phyloP scores from a whole-genome alignment of 2,888 invertebrate species.

The Cylloceria caligata region DNA sequence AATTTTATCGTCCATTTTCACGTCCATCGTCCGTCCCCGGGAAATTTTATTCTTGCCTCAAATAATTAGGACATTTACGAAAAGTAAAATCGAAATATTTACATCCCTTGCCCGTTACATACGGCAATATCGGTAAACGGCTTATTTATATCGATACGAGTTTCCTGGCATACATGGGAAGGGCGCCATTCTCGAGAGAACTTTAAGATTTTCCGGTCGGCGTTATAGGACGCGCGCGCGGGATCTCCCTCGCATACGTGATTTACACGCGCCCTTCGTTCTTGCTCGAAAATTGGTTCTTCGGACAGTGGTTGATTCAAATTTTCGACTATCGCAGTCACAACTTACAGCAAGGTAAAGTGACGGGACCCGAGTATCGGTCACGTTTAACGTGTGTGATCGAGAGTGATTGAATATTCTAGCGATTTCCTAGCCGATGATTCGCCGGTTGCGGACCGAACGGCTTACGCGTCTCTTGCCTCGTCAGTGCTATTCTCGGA shows the following conservation, averaged over 20 bases:
- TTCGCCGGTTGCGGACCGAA: conserved; percentile 31
- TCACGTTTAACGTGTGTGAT: conserved; percentile 45
- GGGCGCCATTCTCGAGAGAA: conserved; percentile 87
- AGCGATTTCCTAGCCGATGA: conserved; percentile 42
- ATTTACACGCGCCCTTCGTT: conserved; percentile 1
- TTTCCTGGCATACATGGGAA: conserved; percentile 89
- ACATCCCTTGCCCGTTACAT: conserved; percentile 85
- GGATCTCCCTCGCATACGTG: background rate
- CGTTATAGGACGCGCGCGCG: conserved; percentile 58
- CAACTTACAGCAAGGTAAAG: conserved; percentile 26
- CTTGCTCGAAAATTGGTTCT: background rate
- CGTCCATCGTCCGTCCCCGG: conserved; percentile 88
- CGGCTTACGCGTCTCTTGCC: conserved; percentile 10
- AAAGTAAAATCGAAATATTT: conserved; percentile 82
- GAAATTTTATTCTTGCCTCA: conserved; percentile 83
- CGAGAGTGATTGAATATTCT: conserved; percentile 20
- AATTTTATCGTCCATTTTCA: conserved; percentile 90
- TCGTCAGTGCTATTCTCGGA: conserved; percentile 45
- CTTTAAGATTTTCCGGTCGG: conserved; percentile 56
- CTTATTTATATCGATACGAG: conserved; percentile 85
- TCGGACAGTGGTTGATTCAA: background rate
- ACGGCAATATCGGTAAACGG: conserved; percentile 85
- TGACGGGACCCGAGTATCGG: background rate
- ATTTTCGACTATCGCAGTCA: background rate
- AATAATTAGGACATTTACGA: conserved; percentile 62